Percentiles rank a stretch among this genome's conserved stretches.
These are phyloP conservation scores for Telmatherina bonti DNA, from an alignment of 2,797 vertebrate species.

Conservation along the genomic window DNA sequence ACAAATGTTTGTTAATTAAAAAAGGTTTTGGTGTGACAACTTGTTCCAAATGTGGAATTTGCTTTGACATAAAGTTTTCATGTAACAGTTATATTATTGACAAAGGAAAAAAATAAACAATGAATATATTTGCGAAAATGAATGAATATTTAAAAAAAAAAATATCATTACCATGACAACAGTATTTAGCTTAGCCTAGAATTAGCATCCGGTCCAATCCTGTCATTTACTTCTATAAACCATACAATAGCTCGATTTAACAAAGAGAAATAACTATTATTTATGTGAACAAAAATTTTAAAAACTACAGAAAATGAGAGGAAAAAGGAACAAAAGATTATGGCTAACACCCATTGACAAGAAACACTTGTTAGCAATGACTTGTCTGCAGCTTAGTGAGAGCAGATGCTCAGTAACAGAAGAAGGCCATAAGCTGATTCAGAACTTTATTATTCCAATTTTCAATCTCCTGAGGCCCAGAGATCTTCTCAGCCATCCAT, in stretches of 20 bases:
- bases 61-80: no score
- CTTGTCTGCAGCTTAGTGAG: conserved; percentile 30
- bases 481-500: conserved; percentile 42
- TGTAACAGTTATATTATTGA: no score
- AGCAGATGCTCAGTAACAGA: conserved; percentile 41
- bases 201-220: no score
- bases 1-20: neutral
- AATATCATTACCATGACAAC: no score
- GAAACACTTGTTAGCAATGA: conserved; percentile 64
- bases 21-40: neutral
- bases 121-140: no score
- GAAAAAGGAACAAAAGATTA: conserved; percentile 25
- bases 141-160: no score
- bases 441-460: conserved; percentile 56
- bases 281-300: conserved; percentile 14
- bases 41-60: no score
- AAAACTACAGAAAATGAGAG: neutral
- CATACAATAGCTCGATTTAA: no score
- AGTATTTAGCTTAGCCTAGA: no score
- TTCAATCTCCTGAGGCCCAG: conserved; percentile 54
- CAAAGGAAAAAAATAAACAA: no score
- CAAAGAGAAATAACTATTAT: no score
- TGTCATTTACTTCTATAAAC: no score
- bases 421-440: conserved; percentile 61
- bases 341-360: conserved; percentile 68